These are phyloP conservation scores for Polietes domitor DNA, from an alignment of 2,888 invertebrate genomes.

Conservation along the genomic window DNA sequence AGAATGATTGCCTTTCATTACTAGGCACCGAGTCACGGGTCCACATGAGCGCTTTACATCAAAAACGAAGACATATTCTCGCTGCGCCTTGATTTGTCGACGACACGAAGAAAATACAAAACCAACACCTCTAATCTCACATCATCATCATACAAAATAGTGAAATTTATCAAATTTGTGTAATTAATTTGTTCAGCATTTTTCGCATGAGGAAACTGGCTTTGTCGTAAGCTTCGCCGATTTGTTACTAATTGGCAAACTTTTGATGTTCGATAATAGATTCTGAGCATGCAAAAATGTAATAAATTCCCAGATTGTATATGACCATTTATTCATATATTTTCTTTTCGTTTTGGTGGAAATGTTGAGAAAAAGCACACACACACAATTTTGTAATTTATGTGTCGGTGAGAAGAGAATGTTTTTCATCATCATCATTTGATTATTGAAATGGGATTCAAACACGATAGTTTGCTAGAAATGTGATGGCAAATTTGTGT, in stretches of 20 bases:
- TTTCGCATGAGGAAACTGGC: background rate
- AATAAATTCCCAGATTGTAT: background rate
- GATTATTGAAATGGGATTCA: no score
- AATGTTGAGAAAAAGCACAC: no score
- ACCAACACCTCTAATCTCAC: background rate
- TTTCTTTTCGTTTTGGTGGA: no score
- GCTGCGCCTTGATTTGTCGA: background rate
- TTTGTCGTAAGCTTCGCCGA: background rate
- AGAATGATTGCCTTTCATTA: no score
- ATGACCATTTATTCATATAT: no score
- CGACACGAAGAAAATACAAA: background rate
- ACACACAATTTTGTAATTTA: no score
- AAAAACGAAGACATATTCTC: background rate
- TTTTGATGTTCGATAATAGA: conserved; percentile 13
- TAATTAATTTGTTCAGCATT: background rate
- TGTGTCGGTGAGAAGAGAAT: no score
- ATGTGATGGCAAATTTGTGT: no score
- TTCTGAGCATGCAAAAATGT: background rate
- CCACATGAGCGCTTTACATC: no score
- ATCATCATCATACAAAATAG: background rate
- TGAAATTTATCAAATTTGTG: background rate
- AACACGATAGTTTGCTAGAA: no score
- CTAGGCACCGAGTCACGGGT: no score
- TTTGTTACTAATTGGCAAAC: background rate
- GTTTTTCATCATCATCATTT: no score